phyloP scores from a whole-genome alignment of 2,797 vertebrate genomes.

The Enteromius trimaculatus region DNA sequence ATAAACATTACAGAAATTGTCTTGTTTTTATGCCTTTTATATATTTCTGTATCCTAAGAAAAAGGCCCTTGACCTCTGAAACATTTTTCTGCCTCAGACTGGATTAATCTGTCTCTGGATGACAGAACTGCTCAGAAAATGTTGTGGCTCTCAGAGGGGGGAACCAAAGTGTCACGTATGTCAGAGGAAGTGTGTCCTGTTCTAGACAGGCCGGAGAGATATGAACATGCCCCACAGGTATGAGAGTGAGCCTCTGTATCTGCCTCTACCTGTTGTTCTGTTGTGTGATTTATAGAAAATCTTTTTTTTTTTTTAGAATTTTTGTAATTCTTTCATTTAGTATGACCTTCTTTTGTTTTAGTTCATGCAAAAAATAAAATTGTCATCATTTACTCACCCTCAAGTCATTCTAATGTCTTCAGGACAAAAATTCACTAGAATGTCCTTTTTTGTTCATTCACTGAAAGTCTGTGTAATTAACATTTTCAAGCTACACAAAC shows the following conservation, averaged over 20 bases:
- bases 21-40: not conserved
- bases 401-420: no score
- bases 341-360: not conserved
- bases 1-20: not conserved
- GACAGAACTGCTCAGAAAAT: conserved; percentile 80
- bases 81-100: conserved; percentile 67
- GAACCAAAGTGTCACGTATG: conserved; percentile 73
- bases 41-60: not conserved
- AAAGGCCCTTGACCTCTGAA: not conserved
- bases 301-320: no score
- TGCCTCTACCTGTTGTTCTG: not conserved
- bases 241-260: not conserved
- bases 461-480: not conserved
- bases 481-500: not conserved
- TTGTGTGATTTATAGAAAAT: not conserved
- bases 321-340: not conserved
- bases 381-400: not conserved
- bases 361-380: no score
- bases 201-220: conserved; percentile 79
- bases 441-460: not conserved
- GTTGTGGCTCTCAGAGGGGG: conserved; percentile 78
- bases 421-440: not conserved
- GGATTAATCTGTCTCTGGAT: conserved; percentile 74
- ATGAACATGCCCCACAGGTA: conserved; percentile 79
- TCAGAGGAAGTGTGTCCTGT: conserved; percentile 77